Percentiles rank a stretch among this genome's conserved stretches.
phyloP scores from a whole-genome alignment of 2,888 invertebrate species.

The Scaptomyza polygonia region DNA sequence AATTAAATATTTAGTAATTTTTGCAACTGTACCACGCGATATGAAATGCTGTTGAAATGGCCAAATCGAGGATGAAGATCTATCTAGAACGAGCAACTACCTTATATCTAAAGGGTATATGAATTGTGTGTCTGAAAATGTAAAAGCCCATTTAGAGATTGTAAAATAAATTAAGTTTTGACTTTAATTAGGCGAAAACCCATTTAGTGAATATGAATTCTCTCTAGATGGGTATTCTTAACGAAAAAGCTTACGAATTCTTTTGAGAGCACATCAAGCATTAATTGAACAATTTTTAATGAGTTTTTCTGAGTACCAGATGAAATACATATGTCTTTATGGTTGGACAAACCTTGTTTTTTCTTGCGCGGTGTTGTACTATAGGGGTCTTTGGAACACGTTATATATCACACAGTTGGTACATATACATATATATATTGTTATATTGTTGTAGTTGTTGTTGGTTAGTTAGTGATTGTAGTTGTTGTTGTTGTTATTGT shows the following conservation, averaged over 20 bases:
- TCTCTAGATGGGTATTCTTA: conserved; percentile 31
- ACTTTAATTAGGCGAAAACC: not conserved
- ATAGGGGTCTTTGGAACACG: conserved; percentile 81
- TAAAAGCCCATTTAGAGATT: conserved; percentile 24
- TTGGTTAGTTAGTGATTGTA: conserved; percentile 19
- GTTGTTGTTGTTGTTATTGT: conserved; percentile 46
- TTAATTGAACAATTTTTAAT: conserved; percentile 20
- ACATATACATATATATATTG: conserved; percentile 15
- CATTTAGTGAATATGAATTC: conserved; percentile 19
- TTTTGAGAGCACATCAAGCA: conserved; percentile 18
- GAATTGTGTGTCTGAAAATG: conserved; percentile 46
- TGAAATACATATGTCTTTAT: conserved; percentile 32
- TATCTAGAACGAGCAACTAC: conserved; percentile 29
- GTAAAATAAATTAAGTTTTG: not conserved
- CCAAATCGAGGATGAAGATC: conserved; percentile 67
- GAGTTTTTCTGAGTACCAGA: conserved; percentile 36
- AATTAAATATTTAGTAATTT: conserved; percentile 17
- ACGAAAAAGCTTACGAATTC: conserved; percentile 4
- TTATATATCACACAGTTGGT: conserved; percentile 53
- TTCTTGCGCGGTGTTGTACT: conserved; percentile 83
- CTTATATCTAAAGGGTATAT: conserved; percentile 57
- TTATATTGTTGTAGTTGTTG: conserved; percentile 21
- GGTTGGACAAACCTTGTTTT: conserved; percentile 78
- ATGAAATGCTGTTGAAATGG: conserved; percentile 64
- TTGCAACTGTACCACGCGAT: conserved; percentile 57